A percentile compares a stretch with the other conserved stretches of the same genome.
phyloP scores from a whole-genome alignment of 2,888 invertebrate species.

The Pseudolycoriella hygida region DNA sequence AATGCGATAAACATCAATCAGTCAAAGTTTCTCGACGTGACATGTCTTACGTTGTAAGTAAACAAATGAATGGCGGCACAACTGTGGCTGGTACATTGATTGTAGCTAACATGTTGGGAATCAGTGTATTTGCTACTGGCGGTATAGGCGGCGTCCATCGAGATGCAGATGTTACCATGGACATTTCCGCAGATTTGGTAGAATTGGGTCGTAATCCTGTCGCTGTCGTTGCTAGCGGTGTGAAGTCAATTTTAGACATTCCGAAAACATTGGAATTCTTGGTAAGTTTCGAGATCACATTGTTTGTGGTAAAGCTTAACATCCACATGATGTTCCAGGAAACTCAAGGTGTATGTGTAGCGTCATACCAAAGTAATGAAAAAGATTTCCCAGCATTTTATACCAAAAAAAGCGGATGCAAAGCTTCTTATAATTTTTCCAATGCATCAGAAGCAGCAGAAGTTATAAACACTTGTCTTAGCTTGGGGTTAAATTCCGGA shows the following conservation, averaged over 20 bases:
- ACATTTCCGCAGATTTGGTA: constrained; percentile 85
- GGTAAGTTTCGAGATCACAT: constrained; percentile 32
- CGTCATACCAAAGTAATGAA: constrained; percentile 45
- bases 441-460: constrained; percentile 50
- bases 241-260: constrained; percentile 95
- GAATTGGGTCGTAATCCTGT: constrained; percentile 78
- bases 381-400: constrained; percentile 89
- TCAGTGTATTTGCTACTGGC: constrained; percentile 89
- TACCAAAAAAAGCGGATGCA: constrained; percentile 52
- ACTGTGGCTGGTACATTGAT: constrained; percentile 92
- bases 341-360: constrained; percentile 86
- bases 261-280: constrained; percentile 84
- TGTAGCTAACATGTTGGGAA: constrained; percentile 62
- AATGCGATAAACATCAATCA: constrained; percentile 15
- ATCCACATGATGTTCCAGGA: constrained; percentile 38
- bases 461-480: constrained; percentile 39
- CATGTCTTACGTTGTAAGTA: constrained; percentile 56
- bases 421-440: constrained; percentile 50
- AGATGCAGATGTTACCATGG: constrained; percentile 67
- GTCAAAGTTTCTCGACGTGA: constrained; percentile 82
- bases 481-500: constrained; percentile 45
- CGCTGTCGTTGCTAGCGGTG: constrained; percentile 86
- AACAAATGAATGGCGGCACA: constrained; percentile 67
- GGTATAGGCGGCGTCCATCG: constrained; percentile 86
- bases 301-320: constrained; percentile 5